Conservation (phyloP, 2,797 vertebrate genomes). For the Gymnothorax reevesii region DNA sequence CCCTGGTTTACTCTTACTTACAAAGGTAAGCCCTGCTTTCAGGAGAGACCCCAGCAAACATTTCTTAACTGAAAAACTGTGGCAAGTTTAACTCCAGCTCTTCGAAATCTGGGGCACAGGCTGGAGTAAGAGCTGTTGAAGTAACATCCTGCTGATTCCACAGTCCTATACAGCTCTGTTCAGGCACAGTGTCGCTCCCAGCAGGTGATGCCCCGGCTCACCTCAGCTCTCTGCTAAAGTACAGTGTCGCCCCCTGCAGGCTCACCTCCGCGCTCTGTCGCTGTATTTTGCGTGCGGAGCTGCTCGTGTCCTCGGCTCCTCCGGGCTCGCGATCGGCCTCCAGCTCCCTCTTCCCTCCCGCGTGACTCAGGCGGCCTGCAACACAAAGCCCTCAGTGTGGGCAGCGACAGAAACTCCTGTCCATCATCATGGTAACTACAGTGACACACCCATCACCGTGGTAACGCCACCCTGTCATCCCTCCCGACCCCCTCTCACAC, state of each 20-base stretch:
- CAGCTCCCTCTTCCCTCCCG: conserved; percentile 42
- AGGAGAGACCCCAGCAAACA: not conserved
- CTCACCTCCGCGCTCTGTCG: conserved; percentile 46
- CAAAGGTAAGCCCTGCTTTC: not conserved
- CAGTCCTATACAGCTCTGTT: not conserved
- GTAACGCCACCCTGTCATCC: no score
- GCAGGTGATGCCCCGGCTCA: conserved; percentile 24
- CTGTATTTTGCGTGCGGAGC: conserved; percentile 42
- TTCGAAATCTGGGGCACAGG: no score
- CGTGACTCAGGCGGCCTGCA: conserved; percentile 29
- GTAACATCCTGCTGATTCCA: no score
- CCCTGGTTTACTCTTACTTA: no score
- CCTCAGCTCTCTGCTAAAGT: conserved; percentile 37
- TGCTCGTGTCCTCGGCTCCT: conserved; percentile 16
- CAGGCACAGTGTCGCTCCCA: not conserved
- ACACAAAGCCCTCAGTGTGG: not conserved
- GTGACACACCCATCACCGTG: no score
- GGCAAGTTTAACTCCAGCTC: no score
- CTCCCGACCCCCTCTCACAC: no score
- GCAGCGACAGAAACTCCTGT: not conserved
- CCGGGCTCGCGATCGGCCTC: conserved; percentile 41
- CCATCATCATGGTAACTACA: not conserved
- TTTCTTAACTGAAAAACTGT: no score
- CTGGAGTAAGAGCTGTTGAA: no score
- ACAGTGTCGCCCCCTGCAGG: not conserved